Percentiles rank a stretch among this genome's conserved stretches.
Conservation (phyloP, 2,113 vertebrate genomes). For the Ceyx cyanopectus region DNA sequence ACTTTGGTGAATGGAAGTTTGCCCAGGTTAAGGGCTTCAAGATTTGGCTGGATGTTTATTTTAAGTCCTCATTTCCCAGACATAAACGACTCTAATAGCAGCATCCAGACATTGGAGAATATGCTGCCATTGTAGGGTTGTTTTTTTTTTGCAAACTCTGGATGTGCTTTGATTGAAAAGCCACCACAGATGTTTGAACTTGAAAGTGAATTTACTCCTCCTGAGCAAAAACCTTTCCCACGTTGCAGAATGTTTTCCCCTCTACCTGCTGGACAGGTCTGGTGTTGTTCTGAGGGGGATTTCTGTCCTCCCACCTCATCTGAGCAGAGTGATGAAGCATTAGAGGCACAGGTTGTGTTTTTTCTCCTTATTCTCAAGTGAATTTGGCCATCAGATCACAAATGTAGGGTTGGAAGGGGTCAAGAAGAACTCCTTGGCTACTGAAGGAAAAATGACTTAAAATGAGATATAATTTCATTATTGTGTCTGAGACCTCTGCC, state of each 20-base stretch:
- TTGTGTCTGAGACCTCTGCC: neutral
- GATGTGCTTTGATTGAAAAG: neutral
- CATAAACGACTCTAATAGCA: slow-evolving; percentile 36
- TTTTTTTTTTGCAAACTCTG: neutral
- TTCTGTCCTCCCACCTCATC: neutral
- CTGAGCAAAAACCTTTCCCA: neutral
- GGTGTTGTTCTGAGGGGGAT: neutral
- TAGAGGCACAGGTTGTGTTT: neutral
- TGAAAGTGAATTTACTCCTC: neutral
- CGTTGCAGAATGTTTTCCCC: neutral
- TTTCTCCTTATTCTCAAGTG: neutral
- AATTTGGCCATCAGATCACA: neutral
- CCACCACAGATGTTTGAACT: slow-evolving; percentile 25
- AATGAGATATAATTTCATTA: neutral
- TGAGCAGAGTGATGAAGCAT: neutral
- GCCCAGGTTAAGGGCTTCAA: slow-evolving; percentile 46
- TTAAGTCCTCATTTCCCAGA: slow-evolving; percentile 51
- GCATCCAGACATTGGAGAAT: slow-evolving; percentile 51
- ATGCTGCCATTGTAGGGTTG: neutral
- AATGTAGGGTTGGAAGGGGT: neutral
- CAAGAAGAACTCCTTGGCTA: neutral
- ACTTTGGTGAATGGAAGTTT: slow-evolving; percentile 42
- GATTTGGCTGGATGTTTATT: slow-evolving; percentile 51
- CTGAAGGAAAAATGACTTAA: neutral
- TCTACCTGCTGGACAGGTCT: neutral